Evolutionary conservation across 2,113 vertebrate species (phyloP).

Genomic region (Suncus etruscus): DNA sequence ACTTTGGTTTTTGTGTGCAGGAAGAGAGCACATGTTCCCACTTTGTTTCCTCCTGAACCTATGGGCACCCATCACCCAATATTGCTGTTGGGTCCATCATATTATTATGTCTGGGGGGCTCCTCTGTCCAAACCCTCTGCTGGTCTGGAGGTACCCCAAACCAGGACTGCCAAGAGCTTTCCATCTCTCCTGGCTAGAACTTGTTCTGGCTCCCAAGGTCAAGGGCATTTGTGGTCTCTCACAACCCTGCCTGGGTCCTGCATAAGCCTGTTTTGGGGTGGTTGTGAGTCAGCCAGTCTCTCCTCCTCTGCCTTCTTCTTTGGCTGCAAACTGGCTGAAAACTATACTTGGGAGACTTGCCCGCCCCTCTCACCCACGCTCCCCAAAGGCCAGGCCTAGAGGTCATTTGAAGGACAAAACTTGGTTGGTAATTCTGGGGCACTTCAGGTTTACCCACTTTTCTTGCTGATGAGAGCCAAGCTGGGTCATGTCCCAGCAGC

Average conservation of each 20-base stretch:
- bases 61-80: no score
- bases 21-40: not conserved
- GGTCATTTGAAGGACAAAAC: constrained; percentile 66
- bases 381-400: constrained; percentile 78
- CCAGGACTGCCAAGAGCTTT: not conserved
- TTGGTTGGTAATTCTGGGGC: not conserved
- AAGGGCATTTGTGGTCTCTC: not conserved
- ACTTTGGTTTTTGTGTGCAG: not conserved
- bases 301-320: not conserved
- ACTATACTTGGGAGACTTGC: constrained; percentile 72
- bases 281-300: no score
- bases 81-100: no score
- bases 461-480: constrained; percentile 7
- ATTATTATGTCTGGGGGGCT: no score
- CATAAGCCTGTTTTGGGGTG: no score
- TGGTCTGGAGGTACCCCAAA: not conserved
- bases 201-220: fast-evolving
- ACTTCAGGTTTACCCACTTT: not conserved
- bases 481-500: not conserved
- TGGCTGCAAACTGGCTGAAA: constrained; percentile 22
- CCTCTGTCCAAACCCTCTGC: not conserved
- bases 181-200: not conserved
- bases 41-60: not conserved
- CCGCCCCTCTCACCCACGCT: constrained; percentile 65
- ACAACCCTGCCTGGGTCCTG: no score